Evolutionary conservation across 2,113 vertebrate genomes (phyloP), one percentile per base, ranked within the genome.

Genomic region (Dasyprocta punctata): DNA sequence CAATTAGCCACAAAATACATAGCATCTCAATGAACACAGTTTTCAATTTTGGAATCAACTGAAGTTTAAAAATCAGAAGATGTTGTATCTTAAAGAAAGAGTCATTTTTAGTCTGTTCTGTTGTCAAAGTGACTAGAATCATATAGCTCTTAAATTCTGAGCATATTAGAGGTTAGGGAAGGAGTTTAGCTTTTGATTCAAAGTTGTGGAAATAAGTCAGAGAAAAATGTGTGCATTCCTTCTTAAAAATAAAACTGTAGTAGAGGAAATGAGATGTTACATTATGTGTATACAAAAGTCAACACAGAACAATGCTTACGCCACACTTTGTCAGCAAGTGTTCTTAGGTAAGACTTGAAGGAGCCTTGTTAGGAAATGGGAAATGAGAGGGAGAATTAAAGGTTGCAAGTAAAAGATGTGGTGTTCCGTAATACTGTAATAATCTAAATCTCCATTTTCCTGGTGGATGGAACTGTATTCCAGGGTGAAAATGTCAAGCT

Each of bases 21-120:
- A 91, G 44, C 49, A 67, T 93, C 26, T 96, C 14, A 85, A 4
- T 22, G 80, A 90, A 87, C 14, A 95, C 0, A 75, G 26, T 71
- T 90, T 92, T 97, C 47, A 61, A 36, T 91, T 93, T 96, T 82
- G 78, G 41, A 44, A 26, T 92, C 20, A 80, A 28, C 73, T 77
- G 56, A 94, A 95, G 36, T 60, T 33, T 92, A 56, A 24, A 88
- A 52, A 54, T 17, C 4, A 78, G 5, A 10, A 22, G 24, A 81
- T 81, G 2, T 75, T 83, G 24, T 1, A 84, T 93, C 38, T 73
- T 38, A 95, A 86, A 86, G 6, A 92, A 97, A 63, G 38, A 26
- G 10, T 24, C 7, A n/a, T 86, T 88, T 96, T 86, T 12, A 88
- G 92, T 10, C 38, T 73, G 4, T 90, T 96, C 24, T 75, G 7